These are phyloP conservation scores for Halcyon chelicuti DNA, from an alignment of 2,797 vertebrate species.

Conservation along the genomic window DNA sequence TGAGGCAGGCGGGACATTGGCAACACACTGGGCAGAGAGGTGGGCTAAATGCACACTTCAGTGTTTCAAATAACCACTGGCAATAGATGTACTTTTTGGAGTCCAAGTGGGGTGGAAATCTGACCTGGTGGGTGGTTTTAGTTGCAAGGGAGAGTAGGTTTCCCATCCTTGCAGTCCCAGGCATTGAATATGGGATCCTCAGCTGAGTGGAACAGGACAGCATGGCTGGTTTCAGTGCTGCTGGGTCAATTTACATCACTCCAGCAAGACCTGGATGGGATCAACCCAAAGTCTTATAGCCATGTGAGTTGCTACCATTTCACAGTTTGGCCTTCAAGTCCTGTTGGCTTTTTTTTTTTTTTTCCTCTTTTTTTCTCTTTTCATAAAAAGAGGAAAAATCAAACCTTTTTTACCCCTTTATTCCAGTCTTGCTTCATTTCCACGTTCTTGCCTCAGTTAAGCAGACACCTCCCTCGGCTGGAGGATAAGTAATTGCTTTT, in stretches of 20 bases:
- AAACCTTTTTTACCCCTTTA: not conserved
- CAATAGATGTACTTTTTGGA: conserved; percentile 51
- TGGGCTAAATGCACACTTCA: not conserved
- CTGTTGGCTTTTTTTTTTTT: not conserved
- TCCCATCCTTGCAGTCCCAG: not conserved
- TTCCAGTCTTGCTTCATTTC: not conserved
- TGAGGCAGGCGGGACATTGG: not conserved
- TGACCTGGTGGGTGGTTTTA: conserved; percentile 5
- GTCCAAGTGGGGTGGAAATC: not conserved
- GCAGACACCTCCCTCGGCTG: not conserved
- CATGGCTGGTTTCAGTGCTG: not conserved
- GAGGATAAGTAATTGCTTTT: conserved; percentile 11
- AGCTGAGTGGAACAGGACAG: not conserved
- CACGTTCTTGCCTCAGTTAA: not conserved
- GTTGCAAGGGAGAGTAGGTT: not conserved
- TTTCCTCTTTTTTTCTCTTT: not conserved
- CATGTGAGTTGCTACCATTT: not conserved
- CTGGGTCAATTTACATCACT: not conserved
- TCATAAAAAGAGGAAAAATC: not conserved
- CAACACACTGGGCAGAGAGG: not conserved
- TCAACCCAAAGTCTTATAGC: not conserved
- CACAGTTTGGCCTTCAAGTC: not conserved
- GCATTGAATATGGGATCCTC: not conserved
- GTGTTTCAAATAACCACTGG: conserved; percentile 22
- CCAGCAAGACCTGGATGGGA: not conserved